A percentile compares a stretch with the other conserved stretches of the same genome.
Conservation (phyloP, 1,140 invertebrate species). For the Aricia agestis region DNA sequence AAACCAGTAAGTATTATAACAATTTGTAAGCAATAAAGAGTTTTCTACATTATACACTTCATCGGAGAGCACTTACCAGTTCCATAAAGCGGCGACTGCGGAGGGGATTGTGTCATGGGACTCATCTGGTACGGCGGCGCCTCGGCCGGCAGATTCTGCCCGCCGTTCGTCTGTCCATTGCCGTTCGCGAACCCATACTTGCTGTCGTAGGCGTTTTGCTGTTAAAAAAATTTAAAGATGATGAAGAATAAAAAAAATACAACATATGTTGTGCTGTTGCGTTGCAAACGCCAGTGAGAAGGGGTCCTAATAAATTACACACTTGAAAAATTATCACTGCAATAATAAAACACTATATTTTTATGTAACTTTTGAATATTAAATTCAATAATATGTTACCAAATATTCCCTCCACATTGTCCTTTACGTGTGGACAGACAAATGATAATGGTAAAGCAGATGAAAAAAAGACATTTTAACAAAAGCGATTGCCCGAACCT, state of each 20-base stretch:
- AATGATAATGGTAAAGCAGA: conserved; percentile 7
- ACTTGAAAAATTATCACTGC: too few relatives aligned
- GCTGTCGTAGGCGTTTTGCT: conserved; percentile 75
- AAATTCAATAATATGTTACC: not conserved
- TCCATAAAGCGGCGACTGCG: conserved; percentile 75
- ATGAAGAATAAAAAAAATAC: too few relatives aligned
- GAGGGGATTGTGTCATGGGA: conserved; percentile 71
- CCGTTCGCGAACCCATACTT: conserved; percentile 79
- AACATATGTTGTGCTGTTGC: too few relatives aligned
- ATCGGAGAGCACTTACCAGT: conserved; percentile 60
- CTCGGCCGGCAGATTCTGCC: conserved; percentile 32
- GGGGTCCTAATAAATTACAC: not conserved
- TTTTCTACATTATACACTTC: too few relatives aligned
- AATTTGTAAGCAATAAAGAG: too few relatives aligned
- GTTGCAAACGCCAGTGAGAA: not conserved
- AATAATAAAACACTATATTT: too few relatives aligned
- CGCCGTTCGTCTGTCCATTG: conserved; percentile 39
- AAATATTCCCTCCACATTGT: not conserved
- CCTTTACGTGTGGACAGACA: not conserved
- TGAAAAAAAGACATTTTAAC: not conserved
- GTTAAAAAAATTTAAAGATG: conserved; percentile 17
- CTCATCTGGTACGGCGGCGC: conserved; percentile 56
- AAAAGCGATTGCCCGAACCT: not conserved
- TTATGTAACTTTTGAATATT: not conserved
- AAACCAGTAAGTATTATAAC: too few relatives aligned